Evolutionary conservation across 2,113 vertebrate genomes (phyloP), one percentile per base, ranked within the genome.

Genomic region (Orthonyx spaldingii): DNA sequence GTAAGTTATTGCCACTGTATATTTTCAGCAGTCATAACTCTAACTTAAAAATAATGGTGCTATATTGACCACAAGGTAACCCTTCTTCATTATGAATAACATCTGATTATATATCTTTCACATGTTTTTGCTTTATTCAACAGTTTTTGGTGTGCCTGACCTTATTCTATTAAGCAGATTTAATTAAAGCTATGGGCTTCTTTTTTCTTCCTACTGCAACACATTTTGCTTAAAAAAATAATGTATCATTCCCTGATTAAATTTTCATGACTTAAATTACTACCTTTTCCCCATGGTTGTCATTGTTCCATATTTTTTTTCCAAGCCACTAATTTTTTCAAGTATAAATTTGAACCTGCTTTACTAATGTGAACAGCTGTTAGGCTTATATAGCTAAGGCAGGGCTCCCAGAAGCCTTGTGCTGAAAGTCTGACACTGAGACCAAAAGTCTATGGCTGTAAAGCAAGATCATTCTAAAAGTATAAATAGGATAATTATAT

Each of bases 31-130:
- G n/a, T 71, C 30, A 22, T 76, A 71, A 57, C 88, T 95, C 91
- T 97, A 97, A 97, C 97, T 97, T 90, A 98, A 94, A 98, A 97
- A 98, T 97, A 97, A 98, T 97, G 95, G 96, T 94, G 89, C 87
- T 93, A 84, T 90, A 95, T 86, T 98, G 97, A 98, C 97, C 96
- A 98, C 83, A 63, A 93, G 90, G 93, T 97, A 97, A 96, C 96
- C 93, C 89, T 98, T 97, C 93, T 97, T 97, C 96, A 96, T 97
- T 92, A 97, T 97, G 87, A 98, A 84, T 95, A 98, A 97, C 95
- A 97, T 84, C 86, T 85, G 87, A 94, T 89, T 95, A 95, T 97
- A 96, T 97, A 98, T 98, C 97, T 97, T 96, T 91, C 97, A 91
- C 32, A 26, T 16, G 0, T 90, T 98, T 98, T 97, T 98, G 97